These are phyloP conservation scores for Microplitis demolitor DNA, from an alignment of 1,140 invertebrate genomes.

Conservation along the genomic window DNA sequence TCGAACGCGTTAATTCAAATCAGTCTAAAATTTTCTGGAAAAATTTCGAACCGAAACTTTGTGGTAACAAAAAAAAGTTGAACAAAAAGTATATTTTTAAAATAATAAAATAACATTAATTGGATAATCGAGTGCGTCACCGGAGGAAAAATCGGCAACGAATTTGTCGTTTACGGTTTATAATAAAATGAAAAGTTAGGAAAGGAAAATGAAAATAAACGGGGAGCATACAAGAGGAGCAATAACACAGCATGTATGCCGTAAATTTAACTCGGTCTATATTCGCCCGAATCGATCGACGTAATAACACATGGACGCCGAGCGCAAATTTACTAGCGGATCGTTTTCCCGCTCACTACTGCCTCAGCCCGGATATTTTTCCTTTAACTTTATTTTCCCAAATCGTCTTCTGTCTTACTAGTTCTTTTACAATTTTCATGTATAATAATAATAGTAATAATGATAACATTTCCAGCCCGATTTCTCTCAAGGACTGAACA, in stretches of 20 bases:
- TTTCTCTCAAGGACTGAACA: background rate
- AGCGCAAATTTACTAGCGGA: slow-evolving; percentile 45
- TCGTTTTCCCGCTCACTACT: slow-evolving; percentile 29
- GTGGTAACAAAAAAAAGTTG: no score
- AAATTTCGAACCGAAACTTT: no score
- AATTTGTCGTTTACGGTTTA: no score
- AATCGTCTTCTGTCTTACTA: background rate
- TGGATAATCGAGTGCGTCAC: no score
- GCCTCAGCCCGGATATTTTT: slow-evolving; percentile 43
- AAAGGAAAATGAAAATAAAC: slow-evolving; percentile 27
- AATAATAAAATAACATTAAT: no score
- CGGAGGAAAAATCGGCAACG: no score
- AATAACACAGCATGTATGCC: slow-evolving; percentile 31
- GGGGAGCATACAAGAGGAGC: slow-evolving; percentile 32
- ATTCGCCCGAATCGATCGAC: slow-evolving; percentile 45
- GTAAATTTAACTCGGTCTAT: slow-evolving; percentile 47
- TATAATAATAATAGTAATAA: background rate
- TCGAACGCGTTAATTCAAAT: no score
- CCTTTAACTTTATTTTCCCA: slow-evolving; percentile 19
- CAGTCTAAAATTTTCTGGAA: no score
- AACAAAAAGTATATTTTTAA: no score
- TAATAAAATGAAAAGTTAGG: no score
- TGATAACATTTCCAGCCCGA: background rate
- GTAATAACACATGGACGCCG: slow-evolving; percentile 49
- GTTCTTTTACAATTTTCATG: no score